Base-by-base conservation (phyloP, 1,140 invertebrate genomes). In the Sinonovacula constricta region DNA sequence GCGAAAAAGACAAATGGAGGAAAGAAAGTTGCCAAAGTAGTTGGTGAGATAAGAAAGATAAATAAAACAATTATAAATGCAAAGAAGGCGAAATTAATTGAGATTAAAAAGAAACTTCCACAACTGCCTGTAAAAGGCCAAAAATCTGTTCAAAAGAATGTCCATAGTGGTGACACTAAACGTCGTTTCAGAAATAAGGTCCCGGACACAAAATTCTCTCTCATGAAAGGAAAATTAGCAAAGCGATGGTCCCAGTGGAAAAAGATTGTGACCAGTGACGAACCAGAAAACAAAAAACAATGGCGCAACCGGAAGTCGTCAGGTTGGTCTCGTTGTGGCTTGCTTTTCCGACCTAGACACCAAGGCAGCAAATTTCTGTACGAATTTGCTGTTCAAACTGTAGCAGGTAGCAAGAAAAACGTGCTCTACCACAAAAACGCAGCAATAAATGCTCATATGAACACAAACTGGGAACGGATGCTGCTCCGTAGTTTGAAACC, bases 331-430 rank as follows among this genome's bases (percentile, higher is more conserved):
- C 70, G 26, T 33, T 71, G 59, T 18, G 22, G 18, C 14, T 53
- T 83, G 0, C 81, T 71, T 75, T 39, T 56, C 28, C 74, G 68
- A 26, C 51, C 53, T 18, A 30, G 45, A 34, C 14, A 34, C 3
- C 63, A 45, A n/a, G n/a, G n/a, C 26, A 54, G 63, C 45, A 45
- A 49, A 1, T 39, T 69, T 31, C 22, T 83, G 49, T 83, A 80
- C 57, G 81, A 83, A 74, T 66, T 83, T 59, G 57, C 81, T 10
- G 75, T 83, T 4, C 78, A 80, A 54, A 62, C 30, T 54, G 5
- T 3, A 18, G 26, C 54, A 45, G 54, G 70, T n/a, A 34, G 56
- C 30, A 80, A 79, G 75, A 33, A 57, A 15, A 62, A 80, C 36
- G 70, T 83, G 3, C 26, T 80, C 12, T 80, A 78, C 22, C 63